Base-by-base conservation (phyloP, 2,888 invertebrate species). In the Scaptomyza reducta region DNA sequence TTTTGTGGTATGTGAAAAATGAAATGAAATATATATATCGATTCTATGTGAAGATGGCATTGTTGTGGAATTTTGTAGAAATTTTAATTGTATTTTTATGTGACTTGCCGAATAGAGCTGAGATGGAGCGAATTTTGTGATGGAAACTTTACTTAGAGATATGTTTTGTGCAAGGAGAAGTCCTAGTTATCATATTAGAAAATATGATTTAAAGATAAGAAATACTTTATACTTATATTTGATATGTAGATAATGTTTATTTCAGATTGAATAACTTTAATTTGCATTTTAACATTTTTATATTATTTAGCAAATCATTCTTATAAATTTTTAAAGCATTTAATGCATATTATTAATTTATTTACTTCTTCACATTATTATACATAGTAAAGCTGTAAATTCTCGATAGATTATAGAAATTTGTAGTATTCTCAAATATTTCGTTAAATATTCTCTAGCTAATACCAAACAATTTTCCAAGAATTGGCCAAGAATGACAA, bases 401-500 rank as follows among this genome's bases (percentile, higher is more conserved):
- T 27, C 22, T 33, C 31, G 0, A 10, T 7, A 42, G 29, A 42
- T 31, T 41, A 40, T n/a, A 6, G 16, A 38, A 18, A n/a, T n/a
- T 10, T 46, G 6, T 2, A 1, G 4, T 11, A 9, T 55, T 14
- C 25, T 29, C n/a, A 31, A 11, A 3, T 6, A 14, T 33, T n/a
- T 3, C 27, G 27, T 33, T 13, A 35, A 22, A 56, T 51, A 74
- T 63, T 33, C 18, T 22, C 18, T 3, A n/a, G 47, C 13, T 44
- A 31, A 59, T 27, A 22, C 14, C 29, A 27, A 35, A 13, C 2
- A 22, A 44, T 29, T 1, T 74, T 45, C 56, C 25, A 11, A 38
- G 54, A 70, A 70, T 47, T 75, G 33, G 35, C 70, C 45, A 50
- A 46, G 41, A 40, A 54, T 70, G 41, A 53, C 29, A 53, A 38